phyloP scores from a whole-genome alignment of 2,888 invertebrate species.

The Sympetrum striolatum region DNA sequence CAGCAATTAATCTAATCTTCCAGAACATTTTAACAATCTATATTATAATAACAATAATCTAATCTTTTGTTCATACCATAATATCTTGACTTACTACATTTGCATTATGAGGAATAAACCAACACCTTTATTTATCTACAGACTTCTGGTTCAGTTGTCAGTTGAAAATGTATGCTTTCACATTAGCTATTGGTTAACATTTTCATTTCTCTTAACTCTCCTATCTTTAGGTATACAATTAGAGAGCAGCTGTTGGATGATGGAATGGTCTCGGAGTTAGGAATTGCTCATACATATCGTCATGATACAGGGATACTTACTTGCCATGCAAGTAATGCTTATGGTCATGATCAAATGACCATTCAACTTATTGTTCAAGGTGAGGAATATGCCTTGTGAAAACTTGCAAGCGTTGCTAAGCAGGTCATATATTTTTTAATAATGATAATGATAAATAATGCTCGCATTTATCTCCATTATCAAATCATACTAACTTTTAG shows the following conservation, averaged over 20 bases:
- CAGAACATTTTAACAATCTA: too few species aligned
- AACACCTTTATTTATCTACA: too few species aligned
- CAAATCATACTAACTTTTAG: not conserved
- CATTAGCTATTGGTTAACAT: too few species aligned
- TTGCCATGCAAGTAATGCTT: constrained; percentile 87
- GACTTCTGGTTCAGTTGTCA: too few species aligned
- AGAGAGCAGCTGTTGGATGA: constrained; percentile 79
- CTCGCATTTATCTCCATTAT: not conserved
- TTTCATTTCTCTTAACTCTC: too few species aligned
- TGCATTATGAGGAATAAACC: too few species aligned
- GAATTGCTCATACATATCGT: constrained; percentile 82
- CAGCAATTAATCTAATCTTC: too few species aligned
- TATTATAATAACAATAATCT: too few species aligned
- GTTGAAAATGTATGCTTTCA: too few species aligned
- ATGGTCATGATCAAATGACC: constrained; percentile 89
- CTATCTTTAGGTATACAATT: constrained; percentile 69
- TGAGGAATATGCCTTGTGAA: constrained; percentile 56
- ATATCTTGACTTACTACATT: too few species aligned
- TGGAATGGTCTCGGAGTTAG: constrained; percentile 84
- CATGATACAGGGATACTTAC: constrained; percentile 89
- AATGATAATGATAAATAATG: too few species aligned
- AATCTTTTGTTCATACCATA: too few species aligned
- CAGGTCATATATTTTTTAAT: not conserved
- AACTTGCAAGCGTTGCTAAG: not conserved
- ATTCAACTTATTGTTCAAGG: constrained; percentile 90